Conservation (phyloP, 2,113 vertebrate genomes). For the Meriones unguiculatus region DNA sequence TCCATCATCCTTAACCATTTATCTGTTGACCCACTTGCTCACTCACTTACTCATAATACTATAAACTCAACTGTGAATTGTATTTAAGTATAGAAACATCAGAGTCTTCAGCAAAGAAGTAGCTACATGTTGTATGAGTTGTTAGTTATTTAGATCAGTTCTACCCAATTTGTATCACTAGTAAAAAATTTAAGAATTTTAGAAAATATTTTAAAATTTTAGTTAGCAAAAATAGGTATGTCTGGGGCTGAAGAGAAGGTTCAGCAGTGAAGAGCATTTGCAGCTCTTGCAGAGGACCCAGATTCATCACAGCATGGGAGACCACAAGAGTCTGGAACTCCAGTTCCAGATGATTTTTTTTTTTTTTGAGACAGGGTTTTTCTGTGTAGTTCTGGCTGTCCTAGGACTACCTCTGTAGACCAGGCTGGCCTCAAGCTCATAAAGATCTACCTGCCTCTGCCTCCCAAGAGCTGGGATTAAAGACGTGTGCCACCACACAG, state of each 20-base stretch:
- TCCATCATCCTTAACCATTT: not conserved
- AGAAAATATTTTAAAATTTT: not conserved
- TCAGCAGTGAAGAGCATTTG: not conserved
- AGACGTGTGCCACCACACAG: too few species aligned
- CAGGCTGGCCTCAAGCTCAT: too few species aligned
- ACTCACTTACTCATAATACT: not conserved
- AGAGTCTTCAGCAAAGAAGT: not conserved
- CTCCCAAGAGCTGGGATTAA: too few species aligned
- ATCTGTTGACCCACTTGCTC: not conserved
- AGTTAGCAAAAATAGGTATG: not conserved
- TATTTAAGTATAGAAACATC: not conserved
- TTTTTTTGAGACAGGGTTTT: too few species aligned
- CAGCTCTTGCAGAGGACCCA: not conserved
- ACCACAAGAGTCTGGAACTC: not conserved
- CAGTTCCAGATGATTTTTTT: not conserved
- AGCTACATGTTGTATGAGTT: not conserved
- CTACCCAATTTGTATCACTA: not conserved
- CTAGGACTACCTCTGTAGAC: too few species aligned
- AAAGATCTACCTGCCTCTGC: too few species aligned
- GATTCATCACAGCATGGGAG: not conserved
- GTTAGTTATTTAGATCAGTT: not conserved
- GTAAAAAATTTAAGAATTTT: conserved; percentile 1
- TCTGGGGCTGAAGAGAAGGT: not conserved
- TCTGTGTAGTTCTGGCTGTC: too few species aligned
- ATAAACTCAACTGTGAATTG: conserved; percentile 12